Conservation (phyloP, 2,888 invertebrate species). For the Gortyna flavago region DNA sequence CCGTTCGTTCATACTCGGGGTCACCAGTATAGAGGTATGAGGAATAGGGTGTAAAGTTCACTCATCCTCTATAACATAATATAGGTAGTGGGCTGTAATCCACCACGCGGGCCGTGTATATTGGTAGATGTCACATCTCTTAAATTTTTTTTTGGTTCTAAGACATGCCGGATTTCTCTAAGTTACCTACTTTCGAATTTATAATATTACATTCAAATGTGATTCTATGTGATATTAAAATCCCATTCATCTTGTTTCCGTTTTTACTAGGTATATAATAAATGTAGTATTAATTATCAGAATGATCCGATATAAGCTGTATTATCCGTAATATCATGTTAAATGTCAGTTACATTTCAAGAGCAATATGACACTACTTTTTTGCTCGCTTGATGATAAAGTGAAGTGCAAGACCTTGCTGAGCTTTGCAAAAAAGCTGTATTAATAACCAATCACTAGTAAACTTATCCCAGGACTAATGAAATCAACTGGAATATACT, state of each 20-base stretch:
- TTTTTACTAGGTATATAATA: neutral
- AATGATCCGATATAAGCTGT: neutral
- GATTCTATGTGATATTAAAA: neutral
- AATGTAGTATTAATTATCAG: neutral
- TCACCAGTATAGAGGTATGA: no score
- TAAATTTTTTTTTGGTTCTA: neutral
- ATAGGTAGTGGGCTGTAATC: neutral
- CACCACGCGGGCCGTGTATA: neutral
- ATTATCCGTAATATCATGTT: conserved; percentile 27
- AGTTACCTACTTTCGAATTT: no score
- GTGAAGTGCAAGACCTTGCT: conserved; percentile 56
- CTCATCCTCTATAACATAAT: no score
- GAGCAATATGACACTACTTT: conserved; percentile 50
- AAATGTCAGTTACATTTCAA: conserved; percentile 55
- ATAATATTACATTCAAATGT: neutral
- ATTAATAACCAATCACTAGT: conserved; percentile 3
- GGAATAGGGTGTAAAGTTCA: no score
- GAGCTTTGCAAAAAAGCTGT: conserved; percentile 41
- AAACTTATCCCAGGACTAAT: conserved; percentile 8
- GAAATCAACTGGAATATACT: conserved; percentile 8
- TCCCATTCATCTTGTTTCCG: neutral
- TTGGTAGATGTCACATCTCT: neutral
- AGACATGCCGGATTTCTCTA: neutral
- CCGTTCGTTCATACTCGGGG: no score
- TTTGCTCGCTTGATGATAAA: conserved; percentile 34